Evolutionary conservation across 2,797 vertebrate genomes (phyloP).

Genomic region (Taeniopygia guttata): DNA sequence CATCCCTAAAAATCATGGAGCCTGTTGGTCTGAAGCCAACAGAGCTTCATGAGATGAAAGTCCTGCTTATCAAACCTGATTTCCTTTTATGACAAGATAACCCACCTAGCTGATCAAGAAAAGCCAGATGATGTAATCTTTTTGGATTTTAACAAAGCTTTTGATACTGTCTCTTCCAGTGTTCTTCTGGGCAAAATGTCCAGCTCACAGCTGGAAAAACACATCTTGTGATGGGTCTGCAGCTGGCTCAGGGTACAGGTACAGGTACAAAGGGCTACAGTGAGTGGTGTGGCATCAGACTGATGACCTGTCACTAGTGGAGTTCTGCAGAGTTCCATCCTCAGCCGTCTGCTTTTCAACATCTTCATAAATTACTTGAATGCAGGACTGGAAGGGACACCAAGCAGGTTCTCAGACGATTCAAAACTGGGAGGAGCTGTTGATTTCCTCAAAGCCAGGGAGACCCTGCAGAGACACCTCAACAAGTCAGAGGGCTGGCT

Average conservation of each 20-base stretch:
- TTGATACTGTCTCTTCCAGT: rapidly evolving
- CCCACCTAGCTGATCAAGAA: not conserved
- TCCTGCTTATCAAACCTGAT: not conserved
- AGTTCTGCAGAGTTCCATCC: not conserved
- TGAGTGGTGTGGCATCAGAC: not conserved
- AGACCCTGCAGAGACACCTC: not conserved
- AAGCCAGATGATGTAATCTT: not conserved
- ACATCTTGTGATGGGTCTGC: not conserved
- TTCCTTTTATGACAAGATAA: not conserved
- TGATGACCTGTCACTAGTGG: not conserved
- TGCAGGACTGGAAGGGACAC: not conserved
- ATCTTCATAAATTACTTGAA: not conserved
- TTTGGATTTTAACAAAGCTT: not conserved
- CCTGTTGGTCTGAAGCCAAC: not conserved
- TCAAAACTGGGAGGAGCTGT: not conserved
- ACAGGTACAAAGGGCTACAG: not conserved
- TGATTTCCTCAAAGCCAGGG: not conserved
- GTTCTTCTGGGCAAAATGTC: not conserved
- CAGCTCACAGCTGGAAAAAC: not conserved
- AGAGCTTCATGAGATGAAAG: not conserved
- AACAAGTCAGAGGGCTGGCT: not conserved
- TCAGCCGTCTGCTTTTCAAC: not conserved
- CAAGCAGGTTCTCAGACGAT: no score
- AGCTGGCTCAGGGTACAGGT: rapidly evolving
- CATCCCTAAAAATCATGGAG: not conserved